phyloP scores from a whole-genome alignment of 2,113 vertebrate genomes.

The Esox niger region DNA sequence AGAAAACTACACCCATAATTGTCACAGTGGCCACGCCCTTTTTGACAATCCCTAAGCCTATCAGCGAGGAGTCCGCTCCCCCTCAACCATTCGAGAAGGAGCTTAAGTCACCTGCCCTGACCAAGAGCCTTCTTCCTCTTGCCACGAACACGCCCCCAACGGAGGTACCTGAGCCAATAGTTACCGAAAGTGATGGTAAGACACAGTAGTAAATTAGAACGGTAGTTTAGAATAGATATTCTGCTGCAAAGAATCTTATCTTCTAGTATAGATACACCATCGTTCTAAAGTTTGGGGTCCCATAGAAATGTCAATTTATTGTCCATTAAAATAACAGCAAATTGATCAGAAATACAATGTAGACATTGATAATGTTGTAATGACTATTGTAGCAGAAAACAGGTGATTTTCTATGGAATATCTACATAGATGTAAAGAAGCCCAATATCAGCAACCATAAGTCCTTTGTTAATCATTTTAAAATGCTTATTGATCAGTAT shows the following conservation, averaged over 20 bases:
- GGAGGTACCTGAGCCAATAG: constrained; percentile 29
- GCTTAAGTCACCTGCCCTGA: constrained; percentile 3
- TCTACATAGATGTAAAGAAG: no score
- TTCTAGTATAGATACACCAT: no score
- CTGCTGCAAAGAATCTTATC: constrained; percentile 26
- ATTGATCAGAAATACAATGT: no score
- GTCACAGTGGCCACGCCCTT: neutral
- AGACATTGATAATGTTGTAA: no score
- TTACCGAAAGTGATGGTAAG: constrained; percentile 29
- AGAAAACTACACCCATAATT: neutral
- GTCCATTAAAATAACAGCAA: no score
- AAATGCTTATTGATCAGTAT: no score
- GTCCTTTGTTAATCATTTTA: no score
- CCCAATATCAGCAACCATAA: no score
- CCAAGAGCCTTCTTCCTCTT: constrained; percentile 13
- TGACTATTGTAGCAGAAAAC: no score
- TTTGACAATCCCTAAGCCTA: neutral
- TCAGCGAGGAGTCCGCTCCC: neutral
- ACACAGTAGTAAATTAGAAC: constrained; percentile 6
- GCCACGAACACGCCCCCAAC: constrained; percentile 2
- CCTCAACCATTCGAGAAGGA: neutral
- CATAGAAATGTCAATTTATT: no score
- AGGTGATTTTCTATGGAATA: no score
- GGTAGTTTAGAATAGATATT: constrained; percentile 19
- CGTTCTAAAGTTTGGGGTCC: no score